Percentiles rank a stretch among this genome's conserved stretches.
These are phyloP conservation scores for Leptodirus hochenwartii DNA, from an alignment of 2,888 invertebrate genomes.

Conservation along the genomic window DNA sequence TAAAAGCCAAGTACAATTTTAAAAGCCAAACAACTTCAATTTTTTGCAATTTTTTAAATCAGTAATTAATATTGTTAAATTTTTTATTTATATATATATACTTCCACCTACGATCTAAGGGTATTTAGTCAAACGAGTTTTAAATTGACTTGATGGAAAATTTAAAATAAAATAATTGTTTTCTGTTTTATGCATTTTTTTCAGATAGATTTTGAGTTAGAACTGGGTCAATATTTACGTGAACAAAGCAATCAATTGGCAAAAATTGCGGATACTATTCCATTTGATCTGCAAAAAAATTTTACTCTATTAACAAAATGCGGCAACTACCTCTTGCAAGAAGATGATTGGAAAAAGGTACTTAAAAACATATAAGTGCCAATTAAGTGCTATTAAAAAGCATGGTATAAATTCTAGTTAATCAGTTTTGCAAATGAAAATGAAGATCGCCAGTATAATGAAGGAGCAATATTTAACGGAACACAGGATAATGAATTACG, in stretches of 20 bases:
- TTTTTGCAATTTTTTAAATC: no score
- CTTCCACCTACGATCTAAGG: no score
- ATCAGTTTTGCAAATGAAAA: slow-evolving; percentile 12
- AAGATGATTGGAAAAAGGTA: slow-evolving; percentile 34
- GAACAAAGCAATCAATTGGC: slow-evolving; percentile 22
- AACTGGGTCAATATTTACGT: slow-evolving; percentile 29
- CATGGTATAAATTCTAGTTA: slow-evolving; percentile 11
- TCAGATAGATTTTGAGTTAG: slow-evolving; percentile 28
- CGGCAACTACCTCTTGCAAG: slow-evolving; percentile 31
- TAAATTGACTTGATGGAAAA: no score
- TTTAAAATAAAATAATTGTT: no score
- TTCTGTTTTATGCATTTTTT: no score
- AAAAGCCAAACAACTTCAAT: no score
- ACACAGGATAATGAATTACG: not conserved
- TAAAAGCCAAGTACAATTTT: no score
- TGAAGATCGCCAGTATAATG: slow-evolving; percentile 10
- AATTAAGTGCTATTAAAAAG: slow-evolving; percentile 2
- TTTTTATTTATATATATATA: no score
- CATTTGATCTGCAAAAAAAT: slow-evolving; percentile 27
- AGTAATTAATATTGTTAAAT: no score
- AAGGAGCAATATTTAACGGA: slow-evolving; percentile 4
- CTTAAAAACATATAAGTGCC: slow-evolving; percentile 2
- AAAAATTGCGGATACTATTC: slow-evolving; percentile 13
- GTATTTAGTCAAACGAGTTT: no score
- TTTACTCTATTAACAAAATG: slow-evolving; percentile 31